Evolutionary conservation across 1,140 invertebrate genomes (phyloP).

Genomic region (Drosophila triauraria): DNA sequence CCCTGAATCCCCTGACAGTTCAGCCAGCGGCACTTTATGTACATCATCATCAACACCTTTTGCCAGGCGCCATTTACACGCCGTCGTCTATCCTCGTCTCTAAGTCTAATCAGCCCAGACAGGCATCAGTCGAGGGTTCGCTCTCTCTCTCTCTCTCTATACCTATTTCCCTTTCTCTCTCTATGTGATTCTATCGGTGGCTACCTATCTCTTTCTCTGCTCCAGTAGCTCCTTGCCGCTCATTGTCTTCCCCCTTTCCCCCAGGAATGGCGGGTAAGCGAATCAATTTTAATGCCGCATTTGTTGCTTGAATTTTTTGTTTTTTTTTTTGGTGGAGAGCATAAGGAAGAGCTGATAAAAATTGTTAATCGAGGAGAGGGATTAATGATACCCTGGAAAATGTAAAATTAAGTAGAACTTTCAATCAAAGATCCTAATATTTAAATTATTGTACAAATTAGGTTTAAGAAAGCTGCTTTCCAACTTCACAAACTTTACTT

Average conservation of each 20-base stretch:
- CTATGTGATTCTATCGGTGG: neutral
- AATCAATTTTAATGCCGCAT: slow-evolving; percentile 80
- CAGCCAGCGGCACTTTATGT: slow-evolving; percentile 79
- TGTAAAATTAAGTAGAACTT: accelerated
- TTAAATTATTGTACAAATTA: neutral
- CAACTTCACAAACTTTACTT: neutral
- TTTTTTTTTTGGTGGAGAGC: slow-evolving; percentile 38
- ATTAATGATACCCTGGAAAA: slow-evolving; percentile 1
- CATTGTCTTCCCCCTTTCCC: slow-evolving; percentile 16
- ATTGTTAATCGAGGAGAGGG: neutral
- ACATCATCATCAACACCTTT: slow-evolving; percentile 80
- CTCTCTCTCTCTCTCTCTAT: slow-evolving; percentile 4
- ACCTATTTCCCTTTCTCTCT: neutral
- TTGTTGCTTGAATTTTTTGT: slow-evolving; percentile 74
- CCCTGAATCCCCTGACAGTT: slow-evolving; percentile 40
- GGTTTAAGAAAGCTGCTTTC: no score
- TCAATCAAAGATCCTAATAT: no score
- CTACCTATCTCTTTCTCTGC: neutral
- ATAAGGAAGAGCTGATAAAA: slow-evolving; percentile 25
- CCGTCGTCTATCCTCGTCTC: slow-evolving; percentile 80
- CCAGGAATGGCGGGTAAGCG: slow-evolving; percentile 47
- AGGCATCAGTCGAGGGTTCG: slow-evolving; percentile 46
- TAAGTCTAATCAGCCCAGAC: slow-evolving; percentile 80
- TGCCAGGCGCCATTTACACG: slow-evolving; percentile 80
- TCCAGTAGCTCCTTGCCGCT: neutral